Base-by-base conservation (phyloP, 2,797 vertebrate genomes). In the Silurus aristotelis region DNA sequence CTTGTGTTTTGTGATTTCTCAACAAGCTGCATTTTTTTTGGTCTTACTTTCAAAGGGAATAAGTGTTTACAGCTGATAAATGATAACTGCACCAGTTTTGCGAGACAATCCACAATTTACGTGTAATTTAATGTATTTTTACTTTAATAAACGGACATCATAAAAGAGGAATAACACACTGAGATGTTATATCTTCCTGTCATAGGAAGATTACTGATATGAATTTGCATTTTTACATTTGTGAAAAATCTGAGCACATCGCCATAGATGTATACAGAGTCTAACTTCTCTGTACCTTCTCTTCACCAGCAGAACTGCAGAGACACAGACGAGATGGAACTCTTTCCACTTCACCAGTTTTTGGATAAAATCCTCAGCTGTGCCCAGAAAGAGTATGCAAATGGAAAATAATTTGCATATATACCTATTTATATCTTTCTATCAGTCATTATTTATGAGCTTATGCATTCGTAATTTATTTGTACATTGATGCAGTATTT, bases 361-460 rank as follows among this genome's bases (percentile, higher is more conserved):
- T 15, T 86, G 80, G 5, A 61, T 0, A 1, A 78, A 5, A 63
- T 86, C 14, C 22, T 5, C 2, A 22, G 3, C 1, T 86, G 85
- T 78, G 80, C 73, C 17, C 10, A 43, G 73, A 78, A 83, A 31
- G 14, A 46, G 64, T 56, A 12, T 8, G 2, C 70, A 64, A 64
- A 64, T 22, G n/a, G 48, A n/a, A 58, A 71, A 22, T 46, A 20
- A 9, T 56, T 31, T 17, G 17, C 4, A 43, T 43, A 61, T 60
- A 38, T 60, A 60, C 43, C 5, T 46, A n/a, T 43, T 79, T 79
- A 22, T 61, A 63, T 60, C 14, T 73, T 52, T 76, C 27, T 31
- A 52, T 64, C n/a, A 61, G 20, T 46, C 5, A 0, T 43, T 82
- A 76, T 83, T 83, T 84, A 84, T 83, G 9, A 55, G 60, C 27